Percentiles rank a stretch among this genome's conserved stretches.
These are phyloP conservation scores for Otis tarda DNA, from an alignment of 2,113 vertebrate genomes.

Conservation along the genomic window DNA sequence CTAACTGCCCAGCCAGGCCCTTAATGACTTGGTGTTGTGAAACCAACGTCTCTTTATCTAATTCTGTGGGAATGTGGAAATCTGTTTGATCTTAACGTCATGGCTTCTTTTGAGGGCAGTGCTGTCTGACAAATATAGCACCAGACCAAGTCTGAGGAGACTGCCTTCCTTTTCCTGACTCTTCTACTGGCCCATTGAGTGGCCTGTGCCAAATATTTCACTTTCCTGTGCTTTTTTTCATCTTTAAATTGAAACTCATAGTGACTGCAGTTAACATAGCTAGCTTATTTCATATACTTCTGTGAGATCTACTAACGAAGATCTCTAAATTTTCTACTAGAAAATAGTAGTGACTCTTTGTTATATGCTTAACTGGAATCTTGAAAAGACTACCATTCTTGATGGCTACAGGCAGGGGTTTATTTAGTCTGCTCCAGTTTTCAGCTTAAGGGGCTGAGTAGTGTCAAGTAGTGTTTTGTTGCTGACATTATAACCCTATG, in stretches of 20 bases:
- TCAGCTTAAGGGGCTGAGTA: background rate
- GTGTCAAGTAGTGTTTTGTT: background rate
- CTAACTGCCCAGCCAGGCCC: background rate
- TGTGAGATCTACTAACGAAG: background rate
- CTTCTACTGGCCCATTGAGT: background rate
- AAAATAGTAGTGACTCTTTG: background rate
- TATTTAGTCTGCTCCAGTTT: background rate
- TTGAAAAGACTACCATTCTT: background rate
- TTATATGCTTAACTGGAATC: background rate
- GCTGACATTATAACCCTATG: background rate
- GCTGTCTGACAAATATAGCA: background rate
- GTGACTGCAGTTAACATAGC: background rate
- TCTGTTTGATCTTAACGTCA: background rate
- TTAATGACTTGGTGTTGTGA: slow-evolving; percentile 4
- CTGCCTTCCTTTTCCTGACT: background rate
- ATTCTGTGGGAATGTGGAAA: background rate
- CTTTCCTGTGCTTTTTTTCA: background rate
- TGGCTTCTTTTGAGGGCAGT: background rate
- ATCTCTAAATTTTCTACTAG: background rate
- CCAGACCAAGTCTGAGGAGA: background rate
- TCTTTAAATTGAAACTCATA: background rate
- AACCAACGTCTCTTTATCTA: background rate
- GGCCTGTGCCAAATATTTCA: background rate
- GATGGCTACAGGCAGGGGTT: background rate
- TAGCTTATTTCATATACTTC: background rate